Base-by-base conservation (phyloP, 2,797 vertebrate species). In the Oryzias dopingdopingensis region DNA sequence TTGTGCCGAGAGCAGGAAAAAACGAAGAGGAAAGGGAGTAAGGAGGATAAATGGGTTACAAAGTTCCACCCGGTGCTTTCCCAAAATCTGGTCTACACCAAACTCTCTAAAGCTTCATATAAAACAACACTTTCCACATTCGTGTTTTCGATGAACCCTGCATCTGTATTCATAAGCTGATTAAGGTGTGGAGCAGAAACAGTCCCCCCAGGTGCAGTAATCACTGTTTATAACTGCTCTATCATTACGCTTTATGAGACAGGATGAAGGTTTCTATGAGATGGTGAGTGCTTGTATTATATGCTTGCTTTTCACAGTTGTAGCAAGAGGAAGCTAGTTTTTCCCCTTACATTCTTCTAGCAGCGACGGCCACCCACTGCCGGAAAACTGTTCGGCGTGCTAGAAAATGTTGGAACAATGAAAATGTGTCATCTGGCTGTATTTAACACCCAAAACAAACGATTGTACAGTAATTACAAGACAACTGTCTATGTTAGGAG, bases 191-290 rank as follows among this genome's bases (percentile, higher is more conserved):
- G 52, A 37, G 17, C 44, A 46, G 22, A 20, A 47, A 47, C 12
- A 47, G 32, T 37, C 42, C 20, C 37, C 68, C 15, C 43, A 22
- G 58, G 77, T 77, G 67, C 62, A 56, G 59, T 90, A 91, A 91
- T 88, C 82, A 85, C 81, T 78, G 85, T 86, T 86, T 82, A 80
- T 76, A 69, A 29, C 69, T 51, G 65, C 86, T 84, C 90, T 88
- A 66, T 90, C 83, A 90, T 92, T 89, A 90, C 59, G 79, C 74
- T 89, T 90, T 87, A 91, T 82, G 89, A 90, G 83, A 70, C 87
- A 85, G 88, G 87, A 91, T 87, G 77, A 81, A 71, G 68, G 74
- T 77, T 77, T 81, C 55, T 69, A 60, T 58, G 72, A 73, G 68
- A 68, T 67, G 69, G 70, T 62, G 76, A 76, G 82, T 66, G 69